phyloP scores from a whole-genome alignment of 1,140 invertebrate genomes.

The Aphaenogaster rudis region DNA sequence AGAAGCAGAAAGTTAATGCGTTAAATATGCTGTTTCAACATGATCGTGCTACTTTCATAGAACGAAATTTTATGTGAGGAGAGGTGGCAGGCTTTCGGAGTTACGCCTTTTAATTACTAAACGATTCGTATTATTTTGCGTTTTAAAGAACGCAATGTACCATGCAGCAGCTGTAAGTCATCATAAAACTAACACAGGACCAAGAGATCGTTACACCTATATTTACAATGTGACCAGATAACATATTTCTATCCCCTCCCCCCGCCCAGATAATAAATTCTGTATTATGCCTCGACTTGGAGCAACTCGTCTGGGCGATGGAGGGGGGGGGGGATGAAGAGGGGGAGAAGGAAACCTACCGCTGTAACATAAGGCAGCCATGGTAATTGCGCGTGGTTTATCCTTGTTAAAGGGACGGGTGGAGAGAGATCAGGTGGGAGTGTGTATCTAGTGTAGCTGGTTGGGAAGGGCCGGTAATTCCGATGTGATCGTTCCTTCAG shows the following conservation, averaged over 20 bases:
- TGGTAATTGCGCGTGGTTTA: conserved; percentile 71
- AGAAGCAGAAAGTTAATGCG: neutral
- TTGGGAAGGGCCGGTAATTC: conserved; percentile 21
- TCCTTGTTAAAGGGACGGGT: conserved; percentile 49
- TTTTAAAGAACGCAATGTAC: neutral
- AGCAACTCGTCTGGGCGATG: neutral
- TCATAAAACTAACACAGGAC: conserved; percentile 4
- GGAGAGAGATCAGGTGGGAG: neutral
- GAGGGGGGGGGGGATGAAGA: neutral
- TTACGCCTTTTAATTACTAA: neutral
- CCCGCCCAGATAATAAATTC: neutral
- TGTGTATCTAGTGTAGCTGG: conserved; percentile 32
- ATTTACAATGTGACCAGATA: conserved; percentile 37
- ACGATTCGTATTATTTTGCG: neutral
- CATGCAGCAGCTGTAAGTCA: neutral
- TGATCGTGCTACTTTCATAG: neutral
- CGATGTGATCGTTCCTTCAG: conserved; percentile 47
- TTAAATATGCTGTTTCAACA: neutral
- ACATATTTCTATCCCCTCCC: neutral
- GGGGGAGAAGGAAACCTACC: conserved; percentile 78
- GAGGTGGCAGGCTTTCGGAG: too few relatives aligned
- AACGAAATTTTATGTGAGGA: neutral
- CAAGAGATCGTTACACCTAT: neutral
- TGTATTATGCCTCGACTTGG: neutral
- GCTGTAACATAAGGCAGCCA: conserved; percentile 83